These are phyloP conservation scores for Myxocyprinus asiaticus DNA, from an alignment of 2,113 vertebrate species.

Conservation along the genomic window DNA sequence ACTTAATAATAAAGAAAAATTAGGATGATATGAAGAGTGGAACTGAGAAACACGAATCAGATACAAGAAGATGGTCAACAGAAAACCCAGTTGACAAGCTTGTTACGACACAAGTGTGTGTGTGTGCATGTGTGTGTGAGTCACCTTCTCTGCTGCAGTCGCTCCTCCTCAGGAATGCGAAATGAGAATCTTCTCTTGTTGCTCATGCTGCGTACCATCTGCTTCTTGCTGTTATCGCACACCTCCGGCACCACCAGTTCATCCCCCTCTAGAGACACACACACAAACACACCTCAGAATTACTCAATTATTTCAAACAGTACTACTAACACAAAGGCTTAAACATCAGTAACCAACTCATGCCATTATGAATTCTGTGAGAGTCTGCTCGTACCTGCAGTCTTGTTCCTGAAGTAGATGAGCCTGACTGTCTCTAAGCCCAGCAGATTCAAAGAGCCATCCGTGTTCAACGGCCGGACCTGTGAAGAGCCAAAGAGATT, in stretches of 20 bases:
- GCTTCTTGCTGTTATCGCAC: conserved; percentile 96
- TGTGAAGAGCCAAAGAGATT: conserved; percentile 58
- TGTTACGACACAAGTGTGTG: no score
- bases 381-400: conserved; percentile 82
- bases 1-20: no score
- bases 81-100: no score
- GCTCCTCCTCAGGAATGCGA: conserved; percentile 93
- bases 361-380: background rate
- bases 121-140: conserved; percentile 5
- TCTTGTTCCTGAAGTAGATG: conserved; percentile 98
- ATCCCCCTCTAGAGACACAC: conserved; percentile 84
- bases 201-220: conserved; percentile 96
- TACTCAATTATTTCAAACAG: background rate
- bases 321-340: no score
- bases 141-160: conserved; percentile 95
- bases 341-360: background rate
- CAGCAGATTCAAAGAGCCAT: conserved; percentile 95
- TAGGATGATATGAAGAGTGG: no score
- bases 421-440: conserved; percentile 93
- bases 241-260: conserved; percentile 97
- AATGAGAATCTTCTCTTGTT: conserved; percentile 97
- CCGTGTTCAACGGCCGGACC: conserved; percentile 93
- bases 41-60: no score
- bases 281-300: background rate
- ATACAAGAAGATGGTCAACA: no score